Evolutionary conservation across 2,113 vertebrate genomes (phyloP), one percentile per base, ranked within the genome.

Genomic region (Ctenomys sociabilis): DNA sequence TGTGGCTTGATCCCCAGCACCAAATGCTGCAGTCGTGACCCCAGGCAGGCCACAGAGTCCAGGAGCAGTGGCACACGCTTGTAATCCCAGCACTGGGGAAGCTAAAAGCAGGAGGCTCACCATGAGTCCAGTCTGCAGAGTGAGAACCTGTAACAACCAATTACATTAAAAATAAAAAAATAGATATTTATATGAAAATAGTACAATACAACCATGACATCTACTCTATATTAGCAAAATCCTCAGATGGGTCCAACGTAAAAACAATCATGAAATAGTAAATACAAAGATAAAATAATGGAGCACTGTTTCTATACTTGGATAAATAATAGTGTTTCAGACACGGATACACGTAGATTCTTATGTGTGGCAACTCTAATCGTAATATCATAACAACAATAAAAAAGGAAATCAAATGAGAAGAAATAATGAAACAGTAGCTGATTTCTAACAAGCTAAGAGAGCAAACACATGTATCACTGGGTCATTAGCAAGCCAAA

Each of bases 101-200:
- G 49, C 49, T 11, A 49, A 49, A 49, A 49, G 49, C 7, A 49
- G 49, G 10, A 49, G 49, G 49, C 9, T 49, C 49, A 49, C 49
- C 49, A 49, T 49, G 9, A 49, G 49, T 49, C 49, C 49, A 9
- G 12, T 49, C 49, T 49, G 49, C 9, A 2, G 9, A 49, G 49
- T 49, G 49, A 49, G 10, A 49, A 8, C 49, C 49, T 49, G 49
- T 49, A 49, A 49, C 49, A 49, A 49, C 49, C 49, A 49, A 49
- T 10, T 49, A 11, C 49, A 49, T 11, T 49, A 6, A 7, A 49
- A 49, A 52, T 49, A 91, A 28, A 49, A 52, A 57, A 91, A 28
- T 80, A 63, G 32, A 10, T 70, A 70, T 91, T 84, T 35, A 49
- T 85, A 19, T 90, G 57, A 80, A 95, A 93, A 85, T 90, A 9